Evolutionary conservation across 2,888 invertebrate species (phyloP), one percentile per base, ranked within the genome.

Genomic region (Hydropsyche betteni): DNA sequence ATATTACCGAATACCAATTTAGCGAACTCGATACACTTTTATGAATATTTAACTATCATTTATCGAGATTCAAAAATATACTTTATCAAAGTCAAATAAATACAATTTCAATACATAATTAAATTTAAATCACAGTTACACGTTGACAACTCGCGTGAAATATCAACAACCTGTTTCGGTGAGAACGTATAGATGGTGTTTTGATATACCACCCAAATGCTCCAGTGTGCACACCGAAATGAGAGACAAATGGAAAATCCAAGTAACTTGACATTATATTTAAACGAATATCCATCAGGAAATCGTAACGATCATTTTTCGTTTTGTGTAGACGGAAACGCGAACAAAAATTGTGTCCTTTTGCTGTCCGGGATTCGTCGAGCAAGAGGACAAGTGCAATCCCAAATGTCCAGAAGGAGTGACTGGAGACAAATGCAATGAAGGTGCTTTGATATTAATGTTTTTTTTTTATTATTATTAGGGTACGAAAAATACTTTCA

Each of bases 191-290:
- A 90, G 90, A 80, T 94, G 94, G 94, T 95, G 95, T 82, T 85
- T 93, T 81, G 89, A 91, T 78, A 88, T 94, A 81, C 94, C 94
- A 5, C 94, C 94, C n/a, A 86, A 94, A 78, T 95, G 95, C 82
- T 91, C 93, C 64, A 89, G 88, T 81, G 93, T 91, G 83, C 90
- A 87, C 81, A 91, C 90, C 10, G 91, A 91, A 84, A 88, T 90
- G 87, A 89, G 91, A 80, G 91, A 92, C 81, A 89, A 91, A 78
- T 90, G 91, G 81, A 89, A 90, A 82, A 87, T 90, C 77, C 91
- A 92, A 88, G 94, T 94, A 84, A 87, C 87, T 85, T 74, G 52
- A 68, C 53, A 12, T 44, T 51, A 71, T 36, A 51, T 74, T 68
- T 75, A 75, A 55, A 76, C 51, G 72, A 61, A 38, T 12, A 16